Base-by-base conservation (phyloP, 2,113 vertebrate genomes). In the Crotophaga sulcirostris region DNA sequence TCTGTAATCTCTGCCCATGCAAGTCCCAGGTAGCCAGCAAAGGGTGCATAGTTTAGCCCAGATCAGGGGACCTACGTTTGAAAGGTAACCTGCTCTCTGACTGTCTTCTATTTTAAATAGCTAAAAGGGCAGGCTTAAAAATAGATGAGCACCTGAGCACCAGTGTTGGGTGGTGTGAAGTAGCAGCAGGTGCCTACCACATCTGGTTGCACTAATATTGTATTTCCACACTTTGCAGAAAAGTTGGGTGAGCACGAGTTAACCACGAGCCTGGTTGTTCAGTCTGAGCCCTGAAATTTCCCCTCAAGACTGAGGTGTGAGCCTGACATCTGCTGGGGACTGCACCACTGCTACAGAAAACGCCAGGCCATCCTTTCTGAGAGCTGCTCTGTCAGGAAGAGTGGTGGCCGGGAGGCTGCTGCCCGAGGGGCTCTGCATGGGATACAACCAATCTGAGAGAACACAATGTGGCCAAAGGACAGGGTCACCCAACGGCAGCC, bases 271-370 rank as follows among this genome's bases (percentile, higher is more conserved):
- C 64, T 88, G 47, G 19, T 25, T 44, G 29, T 52, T 93, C 63
- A 40, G 52, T 16, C 74, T 33, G 26, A 74, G 85, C 78, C n/a
- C 73, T 75, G 52, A 87, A 40, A 75, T 68, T 82, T 93, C 56
- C 86, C 54, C 52, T 89, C 73, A 56, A 54, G 80, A 73, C 14
- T 13, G 58, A 96, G 79, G 76, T 40, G 85, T 86, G 90, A 95
- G 88, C 58, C 85, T 95, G 93, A 87, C 90, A 90, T 68, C 88
- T 93, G 83, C 90, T 93, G 90, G 80, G 83, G 87, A 86, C 80
- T 72, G 40, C 76, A 67, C 26, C 3, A 3, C 33, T 77, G 68
- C 90, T 68, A 33, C 69, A 60, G 60, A 54, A 75, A 44, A 36
- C 0, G 0, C 15, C n/a, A 49, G 76, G 17, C 24, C 31, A 11